phyloP scores from a whole-genome alignment of 2,797 vertebrate species.

The Chromis chromis region DNA sequence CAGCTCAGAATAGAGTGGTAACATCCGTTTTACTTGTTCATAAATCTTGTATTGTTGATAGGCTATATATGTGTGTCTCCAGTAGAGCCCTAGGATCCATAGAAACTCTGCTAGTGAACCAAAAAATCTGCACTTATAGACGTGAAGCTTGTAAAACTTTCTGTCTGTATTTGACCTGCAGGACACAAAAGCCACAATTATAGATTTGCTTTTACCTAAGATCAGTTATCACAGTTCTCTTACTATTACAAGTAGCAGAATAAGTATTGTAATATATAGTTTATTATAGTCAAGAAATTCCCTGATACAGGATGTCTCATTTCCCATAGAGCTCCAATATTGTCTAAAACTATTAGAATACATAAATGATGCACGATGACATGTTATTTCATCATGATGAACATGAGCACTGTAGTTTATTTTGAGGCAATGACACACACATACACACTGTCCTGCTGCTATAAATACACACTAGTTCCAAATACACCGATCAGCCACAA shows the following conservation, averaged over 20 bases:
- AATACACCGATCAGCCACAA: too few relatives aligned
- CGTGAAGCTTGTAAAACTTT: neutral
- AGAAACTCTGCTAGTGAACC: neutral
- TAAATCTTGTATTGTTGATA: constrained; percentile 13
- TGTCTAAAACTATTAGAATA: too few relatives aligned
- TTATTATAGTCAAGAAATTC: neutral
- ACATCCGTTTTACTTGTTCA: constrained; percentile 18
- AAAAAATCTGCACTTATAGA: neutral
- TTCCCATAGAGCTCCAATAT: too few relatives aligned
- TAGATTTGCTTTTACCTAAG: neutral
- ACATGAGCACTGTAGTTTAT: too few relatives aligned
- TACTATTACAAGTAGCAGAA: neutral
- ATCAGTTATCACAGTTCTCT: neutral
- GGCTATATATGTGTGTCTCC: neutral
- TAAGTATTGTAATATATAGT: neutral
- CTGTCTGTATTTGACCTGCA: neutral
- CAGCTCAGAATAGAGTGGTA: constrained; percentile 22
- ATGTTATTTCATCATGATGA: too few relatives aligned
- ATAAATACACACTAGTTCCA: too few relatives aligned
- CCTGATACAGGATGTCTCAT: neutral
- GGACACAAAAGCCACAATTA: too few relatives aligned
- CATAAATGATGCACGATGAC: too few relatives aligned
- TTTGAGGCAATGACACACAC: too few relatives aligned
- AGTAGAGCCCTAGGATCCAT: neutral
- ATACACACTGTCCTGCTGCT: too few relatives aligned